Base-by-base conservation (phyloP, 2,797 vertebrate species). In the Mus spretus region DNA sequence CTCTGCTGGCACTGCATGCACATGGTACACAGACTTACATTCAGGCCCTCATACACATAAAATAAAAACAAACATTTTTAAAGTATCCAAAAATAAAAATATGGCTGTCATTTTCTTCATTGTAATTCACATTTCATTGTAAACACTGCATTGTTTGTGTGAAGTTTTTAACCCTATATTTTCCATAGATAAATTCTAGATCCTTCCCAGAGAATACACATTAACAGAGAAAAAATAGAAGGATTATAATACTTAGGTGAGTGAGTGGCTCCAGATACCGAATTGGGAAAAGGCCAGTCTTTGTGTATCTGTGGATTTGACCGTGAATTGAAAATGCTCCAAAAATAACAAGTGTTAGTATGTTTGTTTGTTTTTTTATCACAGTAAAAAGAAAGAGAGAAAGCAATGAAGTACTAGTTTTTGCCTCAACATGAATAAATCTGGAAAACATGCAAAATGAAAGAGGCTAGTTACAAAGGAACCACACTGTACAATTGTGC, bases 401-500 rank as follows among this genome's bases (percentile, higher is more conserved):
- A 47, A 50, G 24, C 28, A 65, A 57, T 26, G 12, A 84, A 17
- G 9, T 95, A 44, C 8, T 82, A 63, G 78, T 61, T 80, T 82
- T 26, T 93, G 44, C 72, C 28, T 44, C 53, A 40, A 65, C 1
- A 10, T 61, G 40, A 50, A 79, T 78, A 53, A 85, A 77, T 53
- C 61, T 90, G 86, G 63, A 87, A 87, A 80, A 92, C 89, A 40
- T 28, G 28, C 57, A 63, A 22, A 88, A 67, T 63, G 81, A 95
- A 91, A 84, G 83, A 84, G 83, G 19, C 14, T 22, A 63, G 19
- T 92, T 50, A 74, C 20, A 70, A 84, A 92, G 83, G 37, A 11
- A 34, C 75, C 5, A 4, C 91, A 12, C 40, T 53, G 10, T 40
- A 50, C 79, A 34, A 90, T 78, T 94, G 8, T 13, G 59, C 28